Conservation (phyloP, 2,888 invertebrate genomes). For the Dicycla oo region DNA sequence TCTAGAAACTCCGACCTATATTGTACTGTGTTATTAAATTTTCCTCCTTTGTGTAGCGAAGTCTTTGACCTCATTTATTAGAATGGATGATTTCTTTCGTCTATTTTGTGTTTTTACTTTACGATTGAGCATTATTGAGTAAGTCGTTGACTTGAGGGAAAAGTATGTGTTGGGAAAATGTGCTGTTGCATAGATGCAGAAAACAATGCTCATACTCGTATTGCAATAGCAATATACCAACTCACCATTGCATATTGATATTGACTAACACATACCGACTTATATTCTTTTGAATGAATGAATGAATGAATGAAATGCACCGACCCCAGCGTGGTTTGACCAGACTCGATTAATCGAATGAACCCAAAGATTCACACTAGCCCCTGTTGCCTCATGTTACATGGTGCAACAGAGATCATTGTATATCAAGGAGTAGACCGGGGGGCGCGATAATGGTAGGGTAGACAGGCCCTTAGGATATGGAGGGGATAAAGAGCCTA, state of each 20-base stretch:
- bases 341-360: too few relatives aligned
- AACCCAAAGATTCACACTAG: too few relatives aligned
- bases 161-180: slow-evolving; percentile 42
- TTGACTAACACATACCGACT: slow-evolving; percentile 3
- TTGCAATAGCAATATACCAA: slow-evolving; percentile 18
- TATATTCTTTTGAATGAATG: slow-evolving; percentile 19
- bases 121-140: slow-evolving; percentile 42
- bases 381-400: too few relatives aligned
- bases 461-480: too few relatives aligned
- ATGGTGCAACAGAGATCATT: too few relatives aligned
- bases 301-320: too few relatives aligned
- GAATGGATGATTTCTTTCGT: slow-evolving; percentile 42
- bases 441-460: too few relatives aligned
- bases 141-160: slow-evolving; percentile 51
- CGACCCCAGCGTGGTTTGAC: too few relatives aligned
- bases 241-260: slow-evolving; percentile 18
- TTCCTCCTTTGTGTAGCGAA: slow-evolving; percentile 55
- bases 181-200: slow-evolving; percentile 32
- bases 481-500: too few relatives aligned
- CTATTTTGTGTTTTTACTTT: slow-evolving; percentile 31
- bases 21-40: slow-evolving; percentile 62
- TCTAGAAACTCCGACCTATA: slow-evolving; percentile 63
- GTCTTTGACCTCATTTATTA: slow-evolving; percentile 57
- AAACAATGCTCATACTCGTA: slow-evolving; percentile 29
- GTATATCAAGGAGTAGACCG: too few relatives aligned